Base-by-base conservation (phyloP, 2,113 vertebrate genomes). In the Astur gentilis region DNA sequence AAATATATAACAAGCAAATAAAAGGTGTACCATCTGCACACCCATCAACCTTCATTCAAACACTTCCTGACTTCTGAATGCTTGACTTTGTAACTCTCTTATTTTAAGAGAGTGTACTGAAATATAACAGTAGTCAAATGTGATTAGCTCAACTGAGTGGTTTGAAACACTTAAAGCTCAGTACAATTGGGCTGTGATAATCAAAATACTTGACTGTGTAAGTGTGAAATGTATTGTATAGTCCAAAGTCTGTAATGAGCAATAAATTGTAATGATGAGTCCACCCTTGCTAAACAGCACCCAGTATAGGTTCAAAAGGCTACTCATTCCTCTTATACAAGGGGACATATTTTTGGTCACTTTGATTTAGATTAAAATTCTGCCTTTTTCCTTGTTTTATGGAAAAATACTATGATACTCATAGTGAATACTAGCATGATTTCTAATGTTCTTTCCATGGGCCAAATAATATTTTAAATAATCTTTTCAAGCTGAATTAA, bases 401-500 rank as follows among this genome's bases (percentile, higher is more conserved):
- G 36, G 36, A 36, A 36, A 36, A 36, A 36, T 36, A 36, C 36
- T 36, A 36, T 42, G 20, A 50, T 89, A 50, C 18, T 87, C 22
- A 21, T 9, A 66, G 31, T 49, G 36, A 89, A 42, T 60, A 31
- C 45, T 88, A 71, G 54, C 54, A 44, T 90, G 29, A 49, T 80
- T 87, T 89, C 50, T 72, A 6, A 69, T 65, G 18, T 78, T 76
- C 21, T 90, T 88, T 77, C 55, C 16, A 9, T 62, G 27, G 38
- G 45, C 38, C 70, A 57, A 81, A 80, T 80, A 83, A 29, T 42
- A 45, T 71, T 94, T 89, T 29, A 83, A 93, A 96, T 92, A 86
- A 75, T 45, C 38, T 78, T 90, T 95, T 89, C n/a, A 75, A 66
- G 72, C 57, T 79, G 72, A 93, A 81, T 80, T 90, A 92, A 90